Evolutionary conservation across 2,888 invertebrate genomes (phyloP).

Genomic region (Euzophera pinguis): DNA sequence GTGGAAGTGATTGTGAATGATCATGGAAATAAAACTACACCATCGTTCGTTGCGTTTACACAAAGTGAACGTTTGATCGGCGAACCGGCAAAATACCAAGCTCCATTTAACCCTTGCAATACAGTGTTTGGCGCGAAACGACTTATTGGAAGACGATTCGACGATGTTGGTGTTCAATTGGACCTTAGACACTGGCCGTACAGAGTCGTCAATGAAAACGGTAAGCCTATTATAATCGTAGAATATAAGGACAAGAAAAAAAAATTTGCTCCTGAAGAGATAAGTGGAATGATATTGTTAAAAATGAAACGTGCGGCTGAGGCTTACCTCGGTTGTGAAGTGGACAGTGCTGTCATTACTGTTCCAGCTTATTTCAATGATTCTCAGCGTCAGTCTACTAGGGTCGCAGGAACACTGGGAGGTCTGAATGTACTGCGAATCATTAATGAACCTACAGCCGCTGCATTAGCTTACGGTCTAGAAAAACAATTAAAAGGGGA

Average conservation of each 20-base stretch:
- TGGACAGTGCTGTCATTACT: conserved; percentile 56
- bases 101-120: conserved; percentile 46
- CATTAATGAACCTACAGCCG: conserved; percentile 59
- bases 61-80: conserved; percentile 47
- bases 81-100: conserved; percentile 56
- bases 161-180: conserved; percentile 54
- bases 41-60: conserved; percentile 59
- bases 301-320: conserved; percentile 59
- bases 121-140: conserved; percentile 59
- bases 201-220: conserved; percentile 43
- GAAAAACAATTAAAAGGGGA: conserved; percentile 36
- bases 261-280: conserved; percentile 54
- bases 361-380: conserved; percentile 64
- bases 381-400: conserved; percentile 54
- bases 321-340: conserved; percentile 39
- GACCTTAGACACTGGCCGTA: conserved; percentile 54
- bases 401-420: conserved; percentile 47
- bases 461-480: conserved; percentile 56
- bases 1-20: conserved; percentile 59
- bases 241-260: conserved; percentile 44
- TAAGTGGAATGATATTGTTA: conserved; percentile 55
- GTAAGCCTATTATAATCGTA: conserved; percentile 54
- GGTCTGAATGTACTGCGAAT: conserved; percentile 55
- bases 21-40: conserved; percentile 52
- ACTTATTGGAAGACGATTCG: conserved; percentile 51